Conservation (phyloP, 2,113 vertebrate genomes). For the Benitochromis conjunctus region DNA sequence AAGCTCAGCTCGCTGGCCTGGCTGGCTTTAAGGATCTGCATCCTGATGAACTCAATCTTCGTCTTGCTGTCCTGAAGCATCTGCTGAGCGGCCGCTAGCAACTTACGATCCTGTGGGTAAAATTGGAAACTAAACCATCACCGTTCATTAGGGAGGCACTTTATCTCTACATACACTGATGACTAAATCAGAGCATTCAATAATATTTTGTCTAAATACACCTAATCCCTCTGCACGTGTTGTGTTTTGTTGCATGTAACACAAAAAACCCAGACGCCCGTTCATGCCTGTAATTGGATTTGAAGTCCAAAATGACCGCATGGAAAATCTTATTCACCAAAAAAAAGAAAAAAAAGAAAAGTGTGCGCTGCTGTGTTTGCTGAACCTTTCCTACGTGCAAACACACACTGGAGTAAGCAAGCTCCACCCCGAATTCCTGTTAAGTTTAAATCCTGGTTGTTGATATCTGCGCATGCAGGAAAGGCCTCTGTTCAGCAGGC, state of each 20-base stretch:
- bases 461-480: conserved; percentile 41
- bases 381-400: not conserved
- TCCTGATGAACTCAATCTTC: conserved; percentile 98
- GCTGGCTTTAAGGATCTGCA: conserved; percentile 98
- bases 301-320: conserved; percentile 10
- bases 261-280: not conserved
- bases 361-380: conserved; percentile 7
- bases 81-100: conserved; percentile 94
- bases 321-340: conserved; percentile 51
- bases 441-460: conserved; percentile 36
- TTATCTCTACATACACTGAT: not conserved
- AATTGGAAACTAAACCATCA: not conserved
- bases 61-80: conserved; percentile 99
- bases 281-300: conserved; percentile 47
- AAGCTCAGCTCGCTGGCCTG: conserved; percentile 93
- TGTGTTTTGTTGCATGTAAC: not conserved
- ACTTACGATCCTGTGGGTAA: conserved; percentile 85
- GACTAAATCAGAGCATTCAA: not conserved
- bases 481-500: conserved; percentile 62
- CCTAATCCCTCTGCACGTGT: not conserved
- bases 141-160: not conserved
- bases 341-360: not conserved
- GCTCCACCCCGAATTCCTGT: conserved; percentile 61
- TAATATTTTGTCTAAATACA: not conserved
- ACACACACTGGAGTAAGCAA: conserved; percentile 39